Percentiles rank a stretch among this genome's conserved stretches.
phyloP scores from a whole-genome alignment of 1,140 invertebrate species.

The Rhagoletis zephyria region DNA sequence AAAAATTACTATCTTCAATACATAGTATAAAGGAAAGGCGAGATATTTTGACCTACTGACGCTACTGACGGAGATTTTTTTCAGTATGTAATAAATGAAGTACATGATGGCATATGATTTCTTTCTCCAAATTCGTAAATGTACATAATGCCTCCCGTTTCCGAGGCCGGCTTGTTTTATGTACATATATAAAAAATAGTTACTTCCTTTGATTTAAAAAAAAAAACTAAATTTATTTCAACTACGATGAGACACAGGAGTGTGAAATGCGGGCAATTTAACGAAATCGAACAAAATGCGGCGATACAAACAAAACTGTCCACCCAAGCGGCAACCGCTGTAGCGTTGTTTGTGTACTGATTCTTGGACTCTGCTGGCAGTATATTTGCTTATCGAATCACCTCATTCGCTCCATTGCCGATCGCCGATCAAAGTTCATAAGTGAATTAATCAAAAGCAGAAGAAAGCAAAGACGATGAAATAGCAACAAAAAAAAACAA shows the following conservation, averaged over 20 bases:
- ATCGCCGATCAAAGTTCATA: slow-evolving; percentile 17
- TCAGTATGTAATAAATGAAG: too few relatives aligned
- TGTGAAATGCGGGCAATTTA: slow-evolving; percentile 15
- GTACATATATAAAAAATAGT: too few relatives aligned
- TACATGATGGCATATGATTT: too few relatives aligned
- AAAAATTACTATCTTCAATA: too few relatives aligned
- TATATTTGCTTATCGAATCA: not conserved
- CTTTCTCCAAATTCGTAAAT: too few relatives aligned
- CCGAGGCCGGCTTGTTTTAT: too few relatives aligned
- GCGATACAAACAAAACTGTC: not conserved
- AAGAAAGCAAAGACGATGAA: not conserved
- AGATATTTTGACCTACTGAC: too few relatives aligned
- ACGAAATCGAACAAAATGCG: not conserved
- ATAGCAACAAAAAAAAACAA: not conserved
- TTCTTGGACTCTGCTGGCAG: not conserved
- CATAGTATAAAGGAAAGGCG: too few relatives aligned
- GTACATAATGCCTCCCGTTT: too few relatives aligned
- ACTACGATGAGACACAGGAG: not conserved
- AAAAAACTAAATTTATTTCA: too few relatives aligned
- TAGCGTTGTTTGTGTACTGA: not conserved
- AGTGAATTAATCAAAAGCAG: slow-evolving; percentile 3
- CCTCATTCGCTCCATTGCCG: slow-evolving; percentile 13
- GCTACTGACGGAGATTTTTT: too few relatives aligned
- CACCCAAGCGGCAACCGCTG: not conserved
- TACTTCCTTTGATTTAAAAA: too few relatives aligned